Evolutionary conservation across 2,797 vertebrate genomes (phyloP).

Genomic region (Prunella strophiata): DNA sequence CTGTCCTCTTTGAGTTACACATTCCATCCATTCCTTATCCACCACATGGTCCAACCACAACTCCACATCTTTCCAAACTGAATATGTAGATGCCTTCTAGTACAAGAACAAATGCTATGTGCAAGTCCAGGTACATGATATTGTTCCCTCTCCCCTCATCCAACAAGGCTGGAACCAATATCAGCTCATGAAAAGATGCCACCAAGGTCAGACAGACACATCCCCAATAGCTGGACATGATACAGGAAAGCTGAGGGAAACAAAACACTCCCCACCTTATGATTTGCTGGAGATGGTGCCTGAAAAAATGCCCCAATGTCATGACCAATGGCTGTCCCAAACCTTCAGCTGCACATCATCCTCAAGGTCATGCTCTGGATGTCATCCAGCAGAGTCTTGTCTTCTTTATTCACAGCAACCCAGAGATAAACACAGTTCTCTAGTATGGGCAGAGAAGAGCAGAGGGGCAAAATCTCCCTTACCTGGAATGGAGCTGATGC

Average conservation of each 20-base stretch:
- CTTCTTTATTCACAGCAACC: background rate
- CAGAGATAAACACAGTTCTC: background rate
- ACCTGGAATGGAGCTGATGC: background rate
- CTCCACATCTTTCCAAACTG: too few species aligned
- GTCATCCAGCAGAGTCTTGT: background rate
- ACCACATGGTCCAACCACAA: background rate
- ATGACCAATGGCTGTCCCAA: background rate
- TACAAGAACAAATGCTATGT: background rate
- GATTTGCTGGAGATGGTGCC: background rate
- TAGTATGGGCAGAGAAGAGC: background rate
- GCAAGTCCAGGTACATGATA: background rate
- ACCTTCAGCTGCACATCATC: background rate
- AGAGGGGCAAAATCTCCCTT: background rate
- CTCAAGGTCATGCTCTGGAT: background rate
- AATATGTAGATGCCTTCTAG: too few species aligned
- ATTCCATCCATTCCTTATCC: background rate
- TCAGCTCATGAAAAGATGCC: background rate
- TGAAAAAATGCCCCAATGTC: background rate
- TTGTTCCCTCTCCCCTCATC: too few species aligned
- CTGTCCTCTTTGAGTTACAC: background rate
- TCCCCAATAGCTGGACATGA: too few species aligned
- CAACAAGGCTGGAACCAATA: background rate
- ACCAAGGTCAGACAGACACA: rapidly evolving
- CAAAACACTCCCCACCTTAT: background rate
- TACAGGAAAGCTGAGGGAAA: background rate